Evolutionary conservation across 2,888 invertebrate genomes (phyloP).

Genomic region (Sinhomidia bicolor): DNA sequence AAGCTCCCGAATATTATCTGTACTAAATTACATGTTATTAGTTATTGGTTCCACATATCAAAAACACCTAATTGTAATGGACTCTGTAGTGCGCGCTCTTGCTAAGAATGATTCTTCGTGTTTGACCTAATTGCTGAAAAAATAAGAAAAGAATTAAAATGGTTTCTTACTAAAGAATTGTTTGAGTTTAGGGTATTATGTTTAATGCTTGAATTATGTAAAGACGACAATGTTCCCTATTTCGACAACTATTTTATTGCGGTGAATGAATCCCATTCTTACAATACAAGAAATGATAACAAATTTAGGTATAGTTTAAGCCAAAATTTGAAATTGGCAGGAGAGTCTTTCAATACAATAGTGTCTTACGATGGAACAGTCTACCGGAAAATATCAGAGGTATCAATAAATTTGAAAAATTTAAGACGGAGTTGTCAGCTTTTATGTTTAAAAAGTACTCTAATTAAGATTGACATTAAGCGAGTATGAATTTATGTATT

Average conservation of each 20-base stretch:
- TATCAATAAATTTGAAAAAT: neutral
- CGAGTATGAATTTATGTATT: too few species aligned
- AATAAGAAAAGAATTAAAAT: neutral
- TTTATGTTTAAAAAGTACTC: neutral
- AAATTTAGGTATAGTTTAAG: neutral
- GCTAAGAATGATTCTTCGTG: neutral
- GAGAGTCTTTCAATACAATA: neutral
- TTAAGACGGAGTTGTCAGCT: neutral
- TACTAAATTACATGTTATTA: conserved; percentile 33
- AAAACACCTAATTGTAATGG: neutral
- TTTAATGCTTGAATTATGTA: neutral
- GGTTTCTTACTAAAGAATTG: neutral
- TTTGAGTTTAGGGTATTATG: conserved; percentile 3
- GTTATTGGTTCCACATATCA: neutral
- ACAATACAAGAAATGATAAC: neutral
- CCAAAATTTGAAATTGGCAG: conserved; percentile 5
- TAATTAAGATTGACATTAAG: too few species aligned
- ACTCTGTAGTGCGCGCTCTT: neutral
- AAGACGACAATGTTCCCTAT: neutral
- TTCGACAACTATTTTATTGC: neutral
- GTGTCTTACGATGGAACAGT: neutral
- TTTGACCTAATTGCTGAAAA: neutral
- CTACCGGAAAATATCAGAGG: neutral
- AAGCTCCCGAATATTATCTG: neutral
- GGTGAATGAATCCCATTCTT: neutral